A percentile compares a stretch with the other conserved stretches of the same genome.
These are phyloP conservation scores for Vicugna pacos DNA, from an alignment of 2,113 vertebrate genomes.

Conservation along the genomic window DNA sequence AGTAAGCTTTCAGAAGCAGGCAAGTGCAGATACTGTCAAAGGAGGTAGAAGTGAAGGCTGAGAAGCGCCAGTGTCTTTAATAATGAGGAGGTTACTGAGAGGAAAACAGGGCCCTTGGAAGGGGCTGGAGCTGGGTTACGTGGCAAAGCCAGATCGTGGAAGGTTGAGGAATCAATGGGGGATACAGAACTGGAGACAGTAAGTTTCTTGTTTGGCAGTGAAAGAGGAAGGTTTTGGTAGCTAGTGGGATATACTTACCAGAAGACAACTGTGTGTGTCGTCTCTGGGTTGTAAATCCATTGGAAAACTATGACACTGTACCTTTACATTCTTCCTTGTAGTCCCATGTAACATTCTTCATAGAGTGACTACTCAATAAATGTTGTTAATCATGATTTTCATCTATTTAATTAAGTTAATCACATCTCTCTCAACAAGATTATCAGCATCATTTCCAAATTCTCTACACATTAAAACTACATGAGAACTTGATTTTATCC, in stretches of 20 bases:
- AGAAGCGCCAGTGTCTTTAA: neutral
- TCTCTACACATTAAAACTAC: neutral
- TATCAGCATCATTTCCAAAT: neutral
- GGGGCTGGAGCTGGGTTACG: neutral
- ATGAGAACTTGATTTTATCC: neutral
- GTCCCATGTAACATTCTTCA: neutral
- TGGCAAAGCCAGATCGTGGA: neutral
- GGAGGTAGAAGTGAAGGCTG: neutral
- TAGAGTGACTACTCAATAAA: neutral
- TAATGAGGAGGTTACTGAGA: neutral
- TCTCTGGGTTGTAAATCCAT: neutral
- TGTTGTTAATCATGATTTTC: constrained; percentile 10
- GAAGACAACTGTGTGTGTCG: neutral
- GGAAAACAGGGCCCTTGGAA: neutral
- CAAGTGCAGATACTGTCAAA: neutral
- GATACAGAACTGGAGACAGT: neutral
- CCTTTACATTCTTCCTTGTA: constrained; percentile 21
- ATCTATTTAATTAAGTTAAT: neutral
- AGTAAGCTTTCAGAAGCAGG: neutral
- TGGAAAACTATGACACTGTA: neutral
- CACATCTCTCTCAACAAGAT: neutral
- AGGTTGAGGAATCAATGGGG: neutral
- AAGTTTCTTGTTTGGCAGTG: neutral
- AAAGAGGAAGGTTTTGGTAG: neutral
- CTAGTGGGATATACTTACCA: neutral